Conservation (phyloP, 2,888 invertebrate species). For the Ceraclea dissimilis region DNA sequence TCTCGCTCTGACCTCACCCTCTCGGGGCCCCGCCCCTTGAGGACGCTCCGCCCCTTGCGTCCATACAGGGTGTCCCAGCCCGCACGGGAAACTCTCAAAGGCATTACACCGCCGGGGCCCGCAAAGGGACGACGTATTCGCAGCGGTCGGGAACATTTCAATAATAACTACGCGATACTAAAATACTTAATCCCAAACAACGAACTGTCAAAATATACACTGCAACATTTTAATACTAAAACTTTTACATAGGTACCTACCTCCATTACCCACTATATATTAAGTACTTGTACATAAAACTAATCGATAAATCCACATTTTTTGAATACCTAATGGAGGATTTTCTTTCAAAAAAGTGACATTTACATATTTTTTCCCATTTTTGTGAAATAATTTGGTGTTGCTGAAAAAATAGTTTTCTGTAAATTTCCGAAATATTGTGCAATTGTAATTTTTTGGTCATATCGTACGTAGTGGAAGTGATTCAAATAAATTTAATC, state of each 20-base stretch:
- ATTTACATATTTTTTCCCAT: too few species aligned
- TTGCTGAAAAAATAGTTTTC: too few species aligned
- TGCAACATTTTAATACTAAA: too few species aligned
- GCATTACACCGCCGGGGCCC: slow-evolving; percentile 34
- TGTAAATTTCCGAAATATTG: too few species aligned
- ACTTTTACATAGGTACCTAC: not conserved
- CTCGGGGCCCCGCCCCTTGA: slow-evolving; percentile 19
- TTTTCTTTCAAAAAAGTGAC: too few species aligned
- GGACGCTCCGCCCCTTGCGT: slow-evolving; percentile 10
- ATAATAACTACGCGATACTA: slow-evolving; percentile 6
- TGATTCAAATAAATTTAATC: too few species aligned
- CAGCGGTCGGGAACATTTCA: slow-evolving; percentile 13
- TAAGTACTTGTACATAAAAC: too few species aligned
- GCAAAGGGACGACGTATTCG: slow-evolving; percentile 22
- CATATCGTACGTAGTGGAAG: too few species aligned
- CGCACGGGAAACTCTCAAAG: slow-evolving; percentile 49
- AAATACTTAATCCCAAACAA: not conserved
- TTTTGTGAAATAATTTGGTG: too few species aligned
- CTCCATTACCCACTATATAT: not conserved
- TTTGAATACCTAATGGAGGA: too few species aligned
- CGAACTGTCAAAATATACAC: slow-evolving; percentile 3
- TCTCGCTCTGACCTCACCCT: slow-evolving; percentile 25
- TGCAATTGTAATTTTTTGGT: too few species aligned
- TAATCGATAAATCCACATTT: too few species aligned
- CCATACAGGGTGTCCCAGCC: slow-evolving; percentile 36